Percentiles rank a stretch among this genome's conserved stretches.
Conservation (phyloP, 1,140 invertebrate species). For the Cherax quadricarinatus region DNA sequence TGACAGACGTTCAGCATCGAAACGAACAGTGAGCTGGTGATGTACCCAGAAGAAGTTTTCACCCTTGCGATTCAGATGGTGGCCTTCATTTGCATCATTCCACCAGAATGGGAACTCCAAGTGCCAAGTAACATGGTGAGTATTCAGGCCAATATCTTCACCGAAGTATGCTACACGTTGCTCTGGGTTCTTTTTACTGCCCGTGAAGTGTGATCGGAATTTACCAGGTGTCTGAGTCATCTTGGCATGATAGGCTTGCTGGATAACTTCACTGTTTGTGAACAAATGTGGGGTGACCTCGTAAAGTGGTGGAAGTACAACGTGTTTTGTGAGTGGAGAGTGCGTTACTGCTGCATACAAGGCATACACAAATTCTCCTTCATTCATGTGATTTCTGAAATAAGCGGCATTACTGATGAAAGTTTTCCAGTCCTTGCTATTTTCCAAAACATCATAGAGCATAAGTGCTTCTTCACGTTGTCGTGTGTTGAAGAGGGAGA, state of each 20-base stretch:
- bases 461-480: constrained; percentile 40
- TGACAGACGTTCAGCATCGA: constrained; percentile 48
- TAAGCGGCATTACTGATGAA: constrained; percentile 41
- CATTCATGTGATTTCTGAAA: constrained; percentile 39
- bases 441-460: constrained; percentile 40
- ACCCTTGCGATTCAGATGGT: constrained; percentile 41
- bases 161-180: constrained; percentile 50
- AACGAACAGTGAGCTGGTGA: constrained; percentile 47
- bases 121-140: constrained; percentile 44
- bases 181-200: constrained; percentile 37
- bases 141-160: constrained; percentile 48
- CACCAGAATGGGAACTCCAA: constrained; percentile 46
- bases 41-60: constrained; percentile 57
- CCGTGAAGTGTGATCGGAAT: constrained; percentile 14
- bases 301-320: constrained; percentile 41
- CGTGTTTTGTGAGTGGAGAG: background rate
- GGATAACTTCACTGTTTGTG: constrained; percentile 46
- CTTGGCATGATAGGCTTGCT: constrained; percentile 34
- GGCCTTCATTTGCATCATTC: constrained; percentile 10
- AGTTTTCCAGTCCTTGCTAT: constrained; percentile 36
- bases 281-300: constrained; percentile 50
- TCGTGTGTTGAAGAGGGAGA: constrained; percentile 52
- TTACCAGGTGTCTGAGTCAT: constrained; percentile 17
- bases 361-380: constrained; percentile 48
- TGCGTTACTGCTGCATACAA: constrained; percentile 39